Percentiles rank a stretch among this genome's conserved stretches.
phyloP scores from a whole-genome alignment of 2,888 invertebrate genomes.

The Apoderus coryli region DNA sequence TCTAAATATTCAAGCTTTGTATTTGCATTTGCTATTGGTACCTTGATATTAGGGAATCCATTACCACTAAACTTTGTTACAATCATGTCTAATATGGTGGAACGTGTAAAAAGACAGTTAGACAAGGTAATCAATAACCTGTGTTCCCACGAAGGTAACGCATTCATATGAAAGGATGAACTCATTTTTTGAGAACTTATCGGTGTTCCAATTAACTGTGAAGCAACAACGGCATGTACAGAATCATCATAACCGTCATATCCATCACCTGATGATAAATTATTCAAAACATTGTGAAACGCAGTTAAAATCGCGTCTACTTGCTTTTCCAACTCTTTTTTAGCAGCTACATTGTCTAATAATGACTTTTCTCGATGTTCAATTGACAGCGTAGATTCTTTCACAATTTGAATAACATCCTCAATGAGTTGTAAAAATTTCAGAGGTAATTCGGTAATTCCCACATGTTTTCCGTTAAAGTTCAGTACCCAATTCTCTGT shows the following conservation, averaged over 20 bases:
- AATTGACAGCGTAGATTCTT: constrained; percentile 54
- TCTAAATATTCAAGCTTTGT: constrained; percentile 46
- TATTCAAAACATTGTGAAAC: constrained; percentile 53
- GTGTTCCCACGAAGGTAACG: constrained; percentile 55
- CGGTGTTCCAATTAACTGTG: constrained; percentile 49
- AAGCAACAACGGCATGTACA: constrained; percentile 39
- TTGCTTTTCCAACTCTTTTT: constrained; percentile 34
- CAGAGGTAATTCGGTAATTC: constrained; percentile 37
- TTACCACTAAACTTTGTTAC: constrained; percentile 49
- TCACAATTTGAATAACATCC: constrained; percentile 54
- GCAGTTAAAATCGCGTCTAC: constrained; percentile 47
- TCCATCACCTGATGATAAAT: constrained; percentile 56
- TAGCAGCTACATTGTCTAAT: constrained; percentile 38
- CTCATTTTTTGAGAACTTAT: constrained; percentile 28
- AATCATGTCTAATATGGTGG: constrained; percentile 57
- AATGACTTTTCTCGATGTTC: constrained; percentile 50
- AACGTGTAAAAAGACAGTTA: constrained; percentile 75
- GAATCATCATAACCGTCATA: constrained; percentile 42
- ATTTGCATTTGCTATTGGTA: constrained; percentile 53
- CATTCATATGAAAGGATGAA: too few species aligned
- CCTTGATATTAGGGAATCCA: constrained; percentile 56
- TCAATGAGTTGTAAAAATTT: constrained; percentile 57
- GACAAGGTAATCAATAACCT: constrained; percentile 73
- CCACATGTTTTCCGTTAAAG: constrained; percentile 56
- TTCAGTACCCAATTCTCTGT: constrained; percentile 80